Base-by-base conservation (phyloP, 2,797 vertebrate species). In the Masticophis lateralis region DNA sequence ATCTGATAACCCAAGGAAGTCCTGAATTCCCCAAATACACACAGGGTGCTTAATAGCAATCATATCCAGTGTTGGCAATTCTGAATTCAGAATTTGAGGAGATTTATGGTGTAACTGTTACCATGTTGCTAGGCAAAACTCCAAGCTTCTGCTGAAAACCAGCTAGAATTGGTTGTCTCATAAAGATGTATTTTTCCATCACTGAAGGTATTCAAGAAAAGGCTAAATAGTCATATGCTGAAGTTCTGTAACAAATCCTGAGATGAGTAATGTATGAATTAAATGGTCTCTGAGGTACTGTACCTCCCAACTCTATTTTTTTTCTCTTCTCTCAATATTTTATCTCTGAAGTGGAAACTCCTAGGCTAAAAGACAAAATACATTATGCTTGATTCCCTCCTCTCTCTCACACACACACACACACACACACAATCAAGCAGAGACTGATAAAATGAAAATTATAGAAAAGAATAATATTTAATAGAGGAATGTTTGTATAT, bases 401-500 rank as follows among this genome's bases (percentile, higher is more conserved):
- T 2, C 11, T 4, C 4, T 12, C 51, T 5, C 9, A 6, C 60
- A 1, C 59, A 8, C 47, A 92, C 91, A 61, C 43, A 43, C 43
- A 43, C 43, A 43, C 43, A 43, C 43, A 43, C 43, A 87, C 66
- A 88, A 32, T 2, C 0, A 0, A 4, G 13, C 90, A 79, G 43
- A 91, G 37, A 92, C 25, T 22, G 16, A 79, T 92, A 91, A 91
- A 86, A 66, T n/a, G 37, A 28, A 92, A 92, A 32, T 79, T 57
- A 32, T 43, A 56, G 55, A 22, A 51, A 47, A 86, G 7, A 28
- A 27, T 87, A 37, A 37, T 86, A 4, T 91, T 63, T 22, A 89
- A 32, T 12, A n/a, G 63, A 74, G 16, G 13, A 56, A 25, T 66
- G 27, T 89, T 59, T 89, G 25, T 12, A 37, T 4, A 53, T 57